These are phyloP conservation scores for Thamnophis elegans DNA, from an alignment of 2,797 vertebrate species.

Conservation along the genomic window DNA sequence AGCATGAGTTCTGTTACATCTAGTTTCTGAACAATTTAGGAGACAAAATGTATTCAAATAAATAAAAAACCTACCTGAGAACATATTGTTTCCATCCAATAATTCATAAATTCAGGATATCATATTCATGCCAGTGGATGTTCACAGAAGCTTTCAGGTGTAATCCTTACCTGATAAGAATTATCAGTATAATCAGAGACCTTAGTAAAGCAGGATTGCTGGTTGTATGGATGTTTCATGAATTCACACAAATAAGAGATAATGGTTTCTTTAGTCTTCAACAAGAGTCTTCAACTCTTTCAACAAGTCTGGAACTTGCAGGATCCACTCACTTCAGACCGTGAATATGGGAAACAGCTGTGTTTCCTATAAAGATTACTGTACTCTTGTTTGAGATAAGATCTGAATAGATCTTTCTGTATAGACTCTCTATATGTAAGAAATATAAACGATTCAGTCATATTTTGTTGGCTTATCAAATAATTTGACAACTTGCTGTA, in stretches of 20 bases:
- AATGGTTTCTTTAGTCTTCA: neutral
- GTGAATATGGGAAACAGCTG: neutral
- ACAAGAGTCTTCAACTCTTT: neutral
- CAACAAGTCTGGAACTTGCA: neutral
- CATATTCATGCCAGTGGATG: neutral
- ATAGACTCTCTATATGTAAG: neutral
- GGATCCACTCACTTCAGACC: neutral
- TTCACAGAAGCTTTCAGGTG: neutral
- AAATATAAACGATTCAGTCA: neutral
- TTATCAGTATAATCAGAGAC: neutral
- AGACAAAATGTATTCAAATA: neutral
- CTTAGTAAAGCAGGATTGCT: neutral
- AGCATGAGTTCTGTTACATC: neutral
- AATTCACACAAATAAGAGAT: neutral
- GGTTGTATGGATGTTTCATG: neutral
- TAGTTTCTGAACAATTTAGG: neutral
- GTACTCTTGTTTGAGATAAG: neutral
- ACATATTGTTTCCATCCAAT: neutral
- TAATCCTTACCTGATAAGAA: neutral
- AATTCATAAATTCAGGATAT: neutral
- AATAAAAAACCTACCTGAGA: neutral
- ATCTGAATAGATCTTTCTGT: neutral
- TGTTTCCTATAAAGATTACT: neutral
- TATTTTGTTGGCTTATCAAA: neutral
- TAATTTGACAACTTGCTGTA: neutral